Conservation (phyloP, 2,113 vertebrate species). For the Chlorodrepanis virens region DNA sequence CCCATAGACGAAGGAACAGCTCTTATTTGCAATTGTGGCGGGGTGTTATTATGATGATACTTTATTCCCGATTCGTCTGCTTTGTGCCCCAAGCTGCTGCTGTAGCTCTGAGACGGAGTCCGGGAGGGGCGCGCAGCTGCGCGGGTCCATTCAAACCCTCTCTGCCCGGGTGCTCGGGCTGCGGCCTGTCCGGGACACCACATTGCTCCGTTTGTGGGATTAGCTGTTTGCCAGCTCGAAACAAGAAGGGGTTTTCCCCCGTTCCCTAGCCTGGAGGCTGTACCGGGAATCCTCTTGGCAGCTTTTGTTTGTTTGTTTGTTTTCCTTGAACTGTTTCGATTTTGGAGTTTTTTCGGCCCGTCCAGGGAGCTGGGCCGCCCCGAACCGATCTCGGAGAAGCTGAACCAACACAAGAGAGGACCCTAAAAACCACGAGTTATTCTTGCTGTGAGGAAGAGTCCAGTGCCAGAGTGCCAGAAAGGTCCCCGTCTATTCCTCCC, state of each 20-base stretch:
- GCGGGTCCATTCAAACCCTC: too few relatives aligned
- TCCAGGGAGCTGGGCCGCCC: not conserved
- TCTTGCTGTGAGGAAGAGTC: not conserved
- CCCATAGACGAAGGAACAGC: not conserved
- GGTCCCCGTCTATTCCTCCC: not conserved
- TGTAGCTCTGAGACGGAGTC: not conserved
- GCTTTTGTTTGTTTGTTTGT: not conserved
- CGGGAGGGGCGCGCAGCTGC: not conserved
- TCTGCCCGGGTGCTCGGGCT: not conserved
- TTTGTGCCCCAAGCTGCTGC: not conserved
- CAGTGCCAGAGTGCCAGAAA: not conserved
- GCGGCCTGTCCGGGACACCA: rapidly evolving
- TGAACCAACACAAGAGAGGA: not conserved
- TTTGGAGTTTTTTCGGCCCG: rapidly evolving
- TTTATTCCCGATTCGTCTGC: not conserved
- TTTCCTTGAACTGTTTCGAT: not conserved
- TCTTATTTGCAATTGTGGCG: not conserved
- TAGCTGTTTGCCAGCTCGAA: not conserved
- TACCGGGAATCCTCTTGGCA: not conserved
- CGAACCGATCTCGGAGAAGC: not conserved
- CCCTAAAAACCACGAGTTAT: not conserved
- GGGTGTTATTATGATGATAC: not conserved
- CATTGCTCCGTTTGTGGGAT: not conserved
- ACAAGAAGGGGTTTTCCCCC: too few relatives aligned
- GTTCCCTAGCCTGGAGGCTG: not conserved